Evolutionary conservation across 2,113 vertebrate species (phyloP).

Genomic region (Galemys pyrenaicus): DNA sequence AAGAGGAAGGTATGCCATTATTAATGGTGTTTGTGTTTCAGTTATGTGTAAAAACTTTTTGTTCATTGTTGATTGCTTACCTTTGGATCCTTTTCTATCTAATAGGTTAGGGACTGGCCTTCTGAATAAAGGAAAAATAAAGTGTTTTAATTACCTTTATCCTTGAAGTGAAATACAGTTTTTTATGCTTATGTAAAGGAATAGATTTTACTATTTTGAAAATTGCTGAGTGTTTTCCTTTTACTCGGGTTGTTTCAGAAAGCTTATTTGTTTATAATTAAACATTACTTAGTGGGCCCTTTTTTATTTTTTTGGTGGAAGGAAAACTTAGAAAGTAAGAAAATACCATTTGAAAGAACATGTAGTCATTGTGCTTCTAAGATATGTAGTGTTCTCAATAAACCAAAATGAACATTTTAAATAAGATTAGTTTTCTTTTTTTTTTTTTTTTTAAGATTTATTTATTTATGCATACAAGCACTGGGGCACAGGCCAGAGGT

Average conservation of each 20-base stretch:
- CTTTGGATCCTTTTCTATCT: background rate
- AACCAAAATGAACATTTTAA: constrained; percentile 23
- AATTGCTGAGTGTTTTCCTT: background rate
- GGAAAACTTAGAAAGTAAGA: background rate
- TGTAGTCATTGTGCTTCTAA: background rate
- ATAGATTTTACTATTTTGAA: constrained; percentile 35
- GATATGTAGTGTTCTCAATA: constrained; percentile 10
- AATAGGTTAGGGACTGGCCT: background rate
- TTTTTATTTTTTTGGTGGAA: background rate
- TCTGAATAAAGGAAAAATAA: background rate
- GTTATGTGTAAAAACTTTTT: background rate
- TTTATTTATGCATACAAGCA: no score
- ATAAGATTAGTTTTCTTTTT: background rate
- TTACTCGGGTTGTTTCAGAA: constrained; percentile 18
- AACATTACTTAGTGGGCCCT: background rate
- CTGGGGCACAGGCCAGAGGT: no score
- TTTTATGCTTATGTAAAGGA: background rate
- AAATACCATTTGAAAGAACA: background rate
- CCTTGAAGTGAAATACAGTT: constrained; percentile 13
- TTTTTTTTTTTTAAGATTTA: no score
- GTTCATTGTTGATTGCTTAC: background rate
- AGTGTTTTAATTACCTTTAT: background rate
- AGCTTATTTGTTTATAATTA: constrained; percentile 27
- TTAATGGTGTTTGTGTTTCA: constrained; percentile 14
- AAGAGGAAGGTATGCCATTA: constrained; percentile 90